Evolutionary conservation across 2,113 vertebrate genomes (phyloP).

Genomic region (Catharus minimus): DNA sequence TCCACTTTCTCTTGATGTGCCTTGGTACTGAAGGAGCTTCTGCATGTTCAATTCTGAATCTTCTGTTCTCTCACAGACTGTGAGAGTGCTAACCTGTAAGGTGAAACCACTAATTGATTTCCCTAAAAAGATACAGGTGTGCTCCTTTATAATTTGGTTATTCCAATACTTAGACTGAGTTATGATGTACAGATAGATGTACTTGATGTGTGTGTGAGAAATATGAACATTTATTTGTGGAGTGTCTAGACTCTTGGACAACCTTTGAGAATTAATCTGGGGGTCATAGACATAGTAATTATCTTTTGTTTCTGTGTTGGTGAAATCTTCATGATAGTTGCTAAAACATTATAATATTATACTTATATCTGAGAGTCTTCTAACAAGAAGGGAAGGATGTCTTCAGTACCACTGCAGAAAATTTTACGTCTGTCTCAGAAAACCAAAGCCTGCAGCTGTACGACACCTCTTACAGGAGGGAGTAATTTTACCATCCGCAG

Average conservation of each 20-base stretch:
- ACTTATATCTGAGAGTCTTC: background rate
- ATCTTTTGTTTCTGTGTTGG: background rate
- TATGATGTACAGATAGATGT: background rate
- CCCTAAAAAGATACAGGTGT: background rate
- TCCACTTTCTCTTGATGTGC: background rate
- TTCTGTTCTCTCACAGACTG: background rate
- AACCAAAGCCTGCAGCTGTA: background rate
- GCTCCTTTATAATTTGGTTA: background rate
- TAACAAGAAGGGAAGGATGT: background rate
- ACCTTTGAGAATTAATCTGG: background rate
- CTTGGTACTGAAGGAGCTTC: background rate
- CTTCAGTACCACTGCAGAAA: background rate
- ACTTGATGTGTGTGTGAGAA: background rate
- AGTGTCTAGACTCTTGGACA: background rate
- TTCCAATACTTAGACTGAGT: background rate
- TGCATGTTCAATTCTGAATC: background rate
- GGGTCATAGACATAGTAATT: background rate
- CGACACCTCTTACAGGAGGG: background rate
- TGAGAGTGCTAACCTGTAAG: fast-evolving
- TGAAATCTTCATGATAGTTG: background rate
- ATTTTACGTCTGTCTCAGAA: background rate
- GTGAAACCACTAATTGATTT: background rate
- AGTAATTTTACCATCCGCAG: background rate
- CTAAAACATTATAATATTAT: background rate
- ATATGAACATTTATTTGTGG: background rate